Conservation (phyloP, 2,888 invertebrate species). For the Prosopocoilus inquinatus region DNA sequence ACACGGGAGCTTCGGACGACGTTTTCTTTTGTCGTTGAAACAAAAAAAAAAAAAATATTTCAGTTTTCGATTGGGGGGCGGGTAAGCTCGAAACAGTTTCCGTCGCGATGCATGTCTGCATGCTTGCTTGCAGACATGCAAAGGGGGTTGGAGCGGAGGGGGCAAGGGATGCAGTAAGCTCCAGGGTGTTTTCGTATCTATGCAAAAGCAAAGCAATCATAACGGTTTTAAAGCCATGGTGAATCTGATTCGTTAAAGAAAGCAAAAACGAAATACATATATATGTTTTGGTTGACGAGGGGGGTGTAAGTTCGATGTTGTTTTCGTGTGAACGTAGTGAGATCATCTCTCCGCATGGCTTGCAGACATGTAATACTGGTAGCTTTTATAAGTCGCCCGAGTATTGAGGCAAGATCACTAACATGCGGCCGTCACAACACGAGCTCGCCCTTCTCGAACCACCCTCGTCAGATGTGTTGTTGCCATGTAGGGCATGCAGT, state of each 20-base stretch:
- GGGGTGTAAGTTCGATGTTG: not conserved
- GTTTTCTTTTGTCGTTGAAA: not conserved
- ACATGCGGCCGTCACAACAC: constrained; percentile 1
- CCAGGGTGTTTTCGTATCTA: not conserved
- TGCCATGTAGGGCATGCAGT: not conserved
- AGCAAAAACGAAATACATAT: not conserved
- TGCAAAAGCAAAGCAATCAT: not conserved
- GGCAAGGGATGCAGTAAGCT: too few species aligned
- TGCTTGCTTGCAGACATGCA: too few species aligned
- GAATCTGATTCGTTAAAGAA: not conserved
- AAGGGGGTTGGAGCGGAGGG: too few species aligned
- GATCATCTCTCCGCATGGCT: not conserved
- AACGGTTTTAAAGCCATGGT: not conserved
- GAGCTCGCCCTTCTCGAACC: not conserved
- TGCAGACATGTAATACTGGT: constrained; percentile 2
- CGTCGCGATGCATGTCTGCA: too few species aligned
- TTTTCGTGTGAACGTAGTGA: not conserved
- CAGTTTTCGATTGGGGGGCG: too few species aligned
- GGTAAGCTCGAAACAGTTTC: too few species aligned
- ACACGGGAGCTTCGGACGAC: not conserved
- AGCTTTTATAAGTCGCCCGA: constrained; percentile 2
- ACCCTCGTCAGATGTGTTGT: not conserved
- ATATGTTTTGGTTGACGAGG: not conserved
- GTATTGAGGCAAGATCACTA: constrained; percentile 4
- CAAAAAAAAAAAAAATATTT: too few species aligned